phyloP scores from a whole-genome alignment of 2,797 vertebrate species.

The Vultur gryphus region DNA sequence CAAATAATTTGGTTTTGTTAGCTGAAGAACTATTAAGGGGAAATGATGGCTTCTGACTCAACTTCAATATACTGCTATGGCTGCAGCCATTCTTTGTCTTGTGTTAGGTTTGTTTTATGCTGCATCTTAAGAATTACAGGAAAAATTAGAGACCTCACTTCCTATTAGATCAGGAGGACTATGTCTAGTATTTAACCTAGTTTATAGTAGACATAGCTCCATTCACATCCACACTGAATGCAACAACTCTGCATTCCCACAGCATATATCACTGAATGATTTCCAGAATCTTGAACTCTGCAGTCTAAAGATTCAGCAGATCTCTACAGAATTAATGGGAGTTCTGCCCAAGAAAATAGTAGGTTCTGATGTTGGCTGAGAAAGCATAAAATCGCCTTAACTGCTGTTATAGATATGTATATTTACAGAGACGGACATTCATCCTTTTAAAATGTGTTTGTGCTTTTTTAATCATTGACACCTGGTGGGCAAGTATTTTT shows the following conservation, averaged over 20 bases:
- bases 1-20: not conserved
- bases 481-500: not conserved
- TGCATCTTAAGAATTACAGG: not conserved
- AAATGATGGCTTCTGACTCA: not conserved
- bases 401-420: not conserved
- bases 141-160: not conserved
- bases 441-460: not conserved
- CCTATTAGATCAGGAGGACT: not conserved
- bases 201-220: not conserved
- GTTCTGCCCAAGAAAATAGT: not conserved
- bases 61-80: not conserved
- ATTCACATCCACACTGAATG: not conserved
- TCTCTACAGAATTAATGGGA: not conserved
- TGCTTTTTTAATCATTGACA: not conserved
- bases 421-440: not conserved
- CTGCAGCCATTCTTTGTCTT: not conserved
- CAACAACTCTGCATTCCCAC: not conserved
- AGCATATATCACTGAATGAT: not conserved
- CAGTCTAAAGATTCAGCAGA: not conserved
- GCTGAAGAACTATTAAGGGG: not conserved
- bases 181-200: not conserved
- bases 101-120: not conserved
- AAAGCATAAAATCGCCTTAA: not conserved
- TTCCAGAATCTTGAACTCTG: not conserved
- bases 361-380: not conserved